Conservation (phyloP, 2,113 vertebrate species). For the Podiceps cristatus region DNA sequence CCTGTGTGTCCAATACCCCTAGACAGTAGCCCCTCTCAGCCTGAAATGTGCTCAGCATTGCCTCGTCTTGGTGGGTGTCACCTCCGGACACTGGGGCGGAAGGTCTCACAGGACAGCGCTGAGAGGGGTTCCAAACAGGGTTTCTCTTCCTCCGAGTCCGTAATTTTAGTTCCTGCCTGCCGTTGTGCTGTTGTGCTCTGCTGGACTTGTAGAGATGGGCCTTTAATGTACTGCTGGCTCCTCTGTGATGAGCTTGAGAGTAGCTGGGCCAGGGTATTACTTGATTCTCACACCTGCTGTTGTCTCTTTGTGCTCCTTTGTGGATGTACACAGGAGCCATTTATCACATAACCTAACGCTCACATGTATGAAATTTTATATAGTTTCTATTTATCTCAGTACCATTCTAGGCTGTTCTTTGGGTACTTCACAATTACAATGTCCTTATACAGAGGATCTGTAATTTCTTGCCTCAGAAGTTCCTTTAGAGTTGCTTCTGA, state of each 20-base stretch:
- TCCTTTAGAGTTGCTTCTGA: not conserved
- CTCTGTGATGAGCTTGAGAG: not conserved
- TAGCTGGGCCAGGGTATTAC: not conserved
- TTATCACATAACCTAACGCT: not conserved
- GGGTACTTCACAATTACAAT: accelerated
- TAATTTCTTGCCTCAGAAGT: not conserved
- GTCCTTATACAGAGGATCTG: not conserved
- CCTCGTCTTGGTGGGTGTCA: not conserved
- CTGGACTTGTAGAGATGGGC: not conserved
- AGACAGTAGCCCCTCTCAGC: not conserved
- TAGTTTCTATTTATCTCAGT: not conserved
- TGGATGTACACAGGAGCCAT: not conserved
- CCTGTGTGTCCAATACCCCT: not conserved
- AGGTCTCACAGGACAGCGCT: not conserved
- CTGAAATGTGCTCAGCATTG: not conserved
- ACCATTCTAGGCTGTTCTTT: not conserved
- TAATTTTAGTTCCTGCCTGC: not conserved
- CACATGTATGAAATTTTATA: not conserved
- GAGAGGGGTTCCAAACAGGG: not conserved
- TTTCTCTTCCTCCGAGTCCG: not conserved
- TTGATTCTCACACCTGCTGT: not conserved
- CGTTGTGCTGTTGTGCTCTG: not conserved
- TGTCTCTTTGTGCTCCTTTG: not conserved
- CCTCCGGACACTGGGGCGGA: not conserved
- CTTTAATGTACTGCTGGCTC: not conserved